Evolutionary conservation across 2,888 invertebrate species (phyloP).

Genomic region (Heliconius hortense): DNA sequence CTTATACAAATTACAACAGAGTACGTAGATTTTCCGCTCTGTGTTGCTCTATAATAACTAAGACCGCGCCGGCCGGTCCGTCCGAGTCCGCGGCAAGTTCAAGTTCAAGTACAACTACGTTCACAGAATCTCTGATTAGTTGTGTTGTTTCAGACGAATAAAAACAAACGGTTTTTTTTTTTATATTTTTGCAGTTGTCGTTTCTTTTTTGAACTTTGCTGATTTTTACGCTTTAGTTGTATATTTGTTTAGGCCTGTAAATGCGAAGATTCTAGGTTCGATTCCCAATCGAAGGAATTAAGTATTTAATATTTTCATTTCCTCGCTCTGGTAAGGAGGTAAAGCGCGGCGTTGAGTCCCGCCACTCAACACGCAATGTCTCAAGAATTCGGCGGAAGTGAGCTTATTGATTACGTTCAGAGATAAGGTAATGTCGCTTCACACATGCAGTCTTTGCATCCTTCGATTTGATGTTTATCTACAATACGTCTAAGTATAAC

Average conservation of each 20-base stretch:
- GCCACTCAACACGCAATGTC: no score
- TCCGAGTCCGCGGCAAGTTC: conserved; percentile 5
- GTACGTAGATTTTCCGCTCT: conserved; percentile 1
- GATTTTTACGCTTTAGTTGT: neutral
- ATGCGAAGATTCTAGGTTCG: no score
- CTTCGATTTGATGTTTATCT: neutral
- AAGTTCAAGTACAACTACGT: conserved; percentile 23
- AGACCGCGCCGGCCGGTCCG: conserved; percentile 2
- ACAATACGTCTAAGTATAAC: neutral
- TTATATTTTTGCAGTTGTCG: neutral
- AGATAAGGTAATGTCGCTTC: neutral
- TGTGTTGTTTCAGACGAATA: conserved; percentile 13
- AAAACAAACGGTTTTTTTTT: neutral
- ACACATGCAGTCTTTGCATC: neutral
- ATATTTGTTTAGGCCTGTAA: no score
- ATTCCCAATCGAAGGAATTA: no score
- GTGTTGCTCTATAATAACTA: conserved; percentile 9
- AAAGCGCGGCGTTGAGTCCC: no score
- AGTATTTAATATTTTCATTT: no score
- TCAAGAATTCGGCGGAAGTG: no score
- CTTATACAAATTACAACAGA: neutral
- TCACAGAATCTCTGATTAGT: neutral
- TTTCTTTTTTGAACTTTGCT: no score
- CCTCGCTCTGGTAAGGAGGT: no score
- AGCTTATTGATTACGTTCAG: neutral